Percentiles rank a stretch among this genome's conserved stretches.
Conservation (phyloP, 2,888 invertebrate species). For the Cephus sareptanus region DNA sequence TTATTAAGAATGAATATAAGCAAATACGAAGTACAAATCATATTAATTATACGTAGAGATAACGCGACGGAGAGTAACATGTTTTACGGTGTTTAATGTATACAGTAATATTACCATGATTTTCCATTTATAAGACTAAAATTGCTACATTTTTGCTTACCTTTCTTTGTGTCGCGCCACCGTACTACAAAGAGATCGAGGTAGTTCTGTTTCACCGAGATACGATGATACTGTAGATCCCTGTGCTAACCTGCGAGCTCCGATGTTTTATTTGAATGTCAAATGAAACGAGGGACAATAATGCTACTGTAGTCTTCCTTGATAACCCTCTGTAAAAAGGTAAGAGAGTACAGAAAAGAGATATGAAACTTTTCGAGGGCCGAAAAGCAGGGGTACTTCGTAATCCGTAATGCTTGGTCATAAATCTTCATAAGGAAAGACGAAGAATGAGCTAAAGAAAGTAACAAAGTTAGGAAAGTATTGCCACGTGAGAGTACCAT, state of each 20-base stretch:
- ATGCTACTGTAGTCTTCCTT: neutral
- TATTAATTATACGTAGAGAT: neutral
- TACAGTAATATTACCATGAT: neutral
- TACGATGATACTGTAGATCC: neutral
- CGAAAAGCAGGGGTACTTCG: neutral
- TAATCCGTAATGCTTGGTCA: neutral
- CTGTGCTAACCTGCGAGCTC: neutral
- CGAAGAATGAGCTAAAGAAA: conserved; percentile 1
- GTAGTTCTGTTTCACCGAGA: neutral
- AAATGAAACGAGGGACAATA: neutral
- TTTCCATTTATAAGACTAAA: neutral
- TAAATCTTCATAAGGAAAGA: neutral
- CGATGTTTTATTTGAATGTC: neutral
- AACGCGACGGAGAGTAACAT: neutral
- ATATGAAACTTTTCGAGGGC: neutral
- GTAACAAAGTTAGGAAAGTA: neutral
- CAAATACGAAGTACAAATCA: neutral
- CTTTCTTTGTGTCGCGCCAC: no score
- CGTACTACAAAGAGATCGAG: neutral
- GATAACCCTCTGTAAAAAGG: neutral
- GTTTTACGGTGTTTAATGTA: neutral
- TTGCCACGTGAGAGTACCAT: neutral
- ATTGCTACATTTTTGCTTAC: no score
- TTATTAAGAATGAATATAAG: neutral
- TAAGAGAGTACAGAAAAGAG: neutral